Conservation (phyloP, 2,113 vertebrate species). For the Menidia beryllina region DNA sequence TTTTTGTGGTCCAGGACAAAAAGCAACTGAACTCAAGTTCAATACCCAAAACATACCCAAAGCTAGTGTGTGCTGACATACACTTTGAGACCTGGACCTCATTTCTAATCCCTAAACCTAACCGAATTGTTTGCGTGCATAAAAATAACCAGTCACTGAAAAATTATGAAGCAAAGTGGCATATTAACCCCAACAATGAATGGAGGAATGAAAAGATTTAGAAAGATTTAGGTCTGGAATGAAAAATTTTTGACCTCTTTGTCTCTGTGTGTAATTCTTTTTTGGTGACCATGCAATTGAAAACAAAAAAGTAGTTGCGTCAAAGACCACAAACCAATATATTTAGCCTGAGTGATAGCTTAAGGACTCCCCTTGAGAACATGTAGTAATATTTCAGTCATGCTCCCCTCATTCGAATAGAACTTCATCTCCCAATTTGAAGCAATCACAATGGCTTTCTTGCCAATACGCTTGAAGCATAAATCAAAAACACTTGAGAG, state of each 20-base stretch:
- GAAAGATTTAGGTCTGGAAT: too few species aligned
- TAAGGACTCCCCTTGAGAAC: not conserved
- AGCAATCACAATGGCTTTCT: conserved; percentile 55
- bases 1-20: too few species aligned
- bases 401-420: conserved; percentile 37
- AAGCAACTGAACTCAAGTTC: too few species aligned
- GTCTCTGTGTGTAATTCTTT: not conserved
- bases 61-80: too few species aligned
- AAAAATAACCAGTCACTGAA: too few species aligned
- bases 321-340: not conserved
- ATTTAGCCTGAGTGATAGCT: not conserved
- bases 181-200: too few species aligned
- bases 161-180: too few species aligned
- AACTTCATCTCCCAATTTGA: conserved; percentile 37
- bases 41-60: too few species aligned
- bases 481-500: conserved; percentile 67
- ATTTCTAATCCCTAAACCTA: not conserved
- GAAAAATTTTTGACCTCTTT: not conserved
- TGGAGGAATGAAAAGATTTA: too few species aligned
- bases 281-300: not conserved
- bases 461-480: conserved; percentile 25
- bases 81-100: not conserved
- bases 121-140: too few species aligned
- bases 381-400: conserved; percentile 7
- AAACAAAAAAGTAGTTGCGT: not conserved